Conservation (phyloP, 2,113 vertebrate genomes). For the Propithecus coquereli region DNA sequence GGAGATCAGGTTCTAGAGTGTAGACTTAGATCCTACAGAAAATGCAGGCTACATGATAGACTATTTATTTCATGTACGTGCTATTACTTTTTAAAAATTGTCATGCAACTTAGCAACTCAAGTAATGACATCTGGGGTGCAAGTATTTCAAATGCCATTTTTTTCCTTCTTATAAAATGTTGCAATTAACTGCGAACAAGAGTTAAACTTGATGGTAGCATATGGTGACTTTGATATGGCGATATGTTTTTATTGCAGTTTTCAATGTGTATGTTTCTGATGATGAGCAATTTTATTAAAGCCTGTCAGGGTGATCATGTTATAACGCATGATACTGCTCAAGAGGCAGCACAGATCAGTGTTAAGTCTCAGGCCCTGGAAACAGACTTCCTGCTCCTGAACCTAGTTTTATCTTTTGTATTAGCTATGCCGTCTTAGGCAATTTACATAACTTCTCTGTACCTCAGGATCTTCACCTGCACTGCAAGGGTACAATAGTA, state of each 20-base stretch:
- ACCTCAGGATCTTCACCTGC: neutral
- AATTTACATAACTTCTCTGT: neutral
- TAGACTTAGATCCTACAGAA: neutral
- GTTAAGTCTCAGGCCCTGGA: neutral
- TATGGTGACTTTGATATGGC: slow-evolving; percentile 37
- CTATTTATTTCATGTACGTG: slow-evolving; percentile 59
- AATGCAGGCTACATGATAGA: neutral
- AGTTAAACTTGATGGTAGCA: slow-evolving; percentile 50
- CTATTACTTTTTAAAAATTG: slow-evolving; percentile 63
- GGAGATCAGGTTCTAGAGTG: neutral
- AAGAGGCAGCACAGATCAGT: neutral
- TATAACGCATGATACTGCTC: neutral
- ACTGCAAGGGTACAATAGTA: neutral
- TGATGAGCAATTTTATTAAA: slow-evolving; percentile 41
- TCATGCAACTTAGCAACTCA: slow-evolving; percentile 37
- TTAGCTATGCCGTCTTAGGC: neutral
- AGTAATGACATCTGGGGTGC: slow-evolving; percentile 54
- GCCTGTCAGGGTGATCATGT: neutral
- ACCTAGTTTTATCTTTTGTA: neutral
- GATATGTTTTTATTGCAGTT: slow-evolving; percentile 47
- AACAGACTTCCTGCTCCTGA: neutral
- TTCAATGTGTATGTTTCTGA: slow-evolving; percentile 13
- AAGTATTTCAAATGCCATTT: slow-evolving; percentile 63
- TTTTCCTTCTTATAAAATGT: slow-evolving; percentile 49
- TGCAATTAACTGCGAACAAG: slow-evolving; percentile 52